Base-by-base conservation (phyloP, 2,113 vertebrate species). In the Platichthys stellatus region DNA sequence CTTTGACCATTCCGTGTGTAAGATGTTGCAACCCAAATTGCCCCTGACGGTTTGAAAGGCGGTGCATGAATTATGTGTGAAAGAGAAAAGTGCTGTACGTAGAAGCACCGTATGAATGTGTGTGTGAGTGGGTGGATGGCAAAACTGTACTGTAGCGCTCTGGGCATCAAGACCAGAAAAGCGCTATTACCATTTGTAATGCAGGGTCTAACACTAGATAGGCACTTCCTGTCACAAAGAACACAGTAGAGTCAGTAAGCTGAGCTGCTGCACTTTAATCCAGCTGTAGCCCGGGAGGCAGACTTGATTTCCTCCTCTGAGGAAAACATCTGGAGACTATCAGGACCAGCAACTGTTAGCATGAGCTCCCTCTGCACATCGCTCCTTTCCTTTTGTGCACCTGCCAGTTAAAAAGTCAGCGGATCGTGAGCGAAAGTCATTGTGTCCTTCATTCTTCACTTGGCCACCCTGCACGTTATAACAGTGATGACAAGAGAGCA, bases 171-270 rank as follows among this genome's bases (percentile, higher is more conserved):
- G 31, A 7, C 31, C 31, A 31, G 6, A 31, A 31, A 31, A 31
- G 31, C 31, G 31, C 31, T 31, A 31, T 38, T 10, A 9, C 1
- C 35, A 38, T 38, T 59, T 85, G 82, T 85, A 5, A 45, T 75
- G 60, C 56, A 11, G 15, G 49, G 56, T 61, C 23, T 59, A 63
- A 26, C 47, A 3, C 66, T 66, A 54, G 70, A 60, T 38, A 53
- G 5, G 0, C 49, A 75, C 81, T 86, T 89, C 85, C 81, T 70
- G 76, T 69, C 67, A 68, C 10, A 58, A 21, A 62, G 71, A 72
- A 60, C 53, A 35, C 73, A 58, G 67, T 75, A 49, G 75, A 54
- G 56, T 31, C 31, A 31, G 31, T 31, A 6, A 31, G 31, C 31
- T 31, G 31, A 31, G 31, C 31, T 31, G 31, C 6, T 31, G 31